These are phyloP conservation scores for Cynodonichthys magdalenae DNA, from an alignment of 2,797 vertebrate genomes.

Conservation along the genomic window DNA sequence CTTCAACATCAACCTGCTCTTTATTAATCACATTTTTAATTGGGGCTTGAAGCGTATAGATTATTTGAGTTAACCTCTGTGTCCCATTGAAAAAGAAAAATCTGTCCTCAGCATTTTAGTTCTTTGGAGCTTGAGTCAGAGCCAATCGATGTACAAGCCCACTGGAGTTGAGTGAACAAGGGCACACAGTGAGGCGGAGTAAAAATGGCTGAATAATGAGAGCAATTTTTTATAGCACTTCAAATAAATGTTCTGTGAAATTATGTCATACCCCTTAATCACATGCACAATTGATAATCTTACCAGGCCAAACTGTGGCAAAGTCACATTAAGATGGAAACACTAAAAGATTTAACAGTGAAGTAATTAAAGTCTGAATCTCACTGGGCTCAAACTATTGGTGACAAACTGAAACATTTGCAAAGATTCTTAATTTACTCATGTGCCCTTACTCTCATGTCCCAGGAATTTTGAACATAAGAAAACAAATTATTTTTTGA, in stretches of 20 bases:
- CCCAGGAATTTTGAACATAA: no score
- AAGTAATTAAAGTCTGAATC: conserved; percentile 8
- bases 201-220: conserved; percentile 27
- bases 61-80: conserved; percentile 35
- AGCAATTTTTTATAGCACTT: conserved; percentile 14
- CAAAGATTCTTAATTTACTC: no score
- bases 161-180: conserved; percentile 48
- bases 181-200: conserved; percentile 20
- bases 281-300: conserved; percentile 49
- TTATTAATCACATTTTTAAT: conserved; percentile 22
- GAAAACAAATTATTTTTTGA: no score
- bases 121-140: conserved; percentile 20
- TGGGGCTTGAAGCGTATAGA: conserved; percentile 44
- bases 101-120: conserved; percentile 8
- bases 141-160: conserved; percentile 38
- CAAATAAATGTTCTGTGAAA: conserved; percentile 56
- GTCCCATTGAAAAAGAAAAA: conserved; percentile 36
- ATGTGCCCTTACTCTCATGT: no score
- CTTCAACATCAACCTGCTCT: conserved; percentile 8
- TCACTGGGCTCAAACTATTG: conserved; percentile 11
- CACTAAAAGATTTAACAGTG: conserved; percentile 26
- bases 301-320: not conserved
- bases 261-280: conserved; percentile 34
- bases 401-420: no score
- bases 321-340: conserved; percentile 25